Evolutionary conservation across 2,113 vertebrate genomes (phyloP).

Genomic region (Phaetusa simplex): DNA sequence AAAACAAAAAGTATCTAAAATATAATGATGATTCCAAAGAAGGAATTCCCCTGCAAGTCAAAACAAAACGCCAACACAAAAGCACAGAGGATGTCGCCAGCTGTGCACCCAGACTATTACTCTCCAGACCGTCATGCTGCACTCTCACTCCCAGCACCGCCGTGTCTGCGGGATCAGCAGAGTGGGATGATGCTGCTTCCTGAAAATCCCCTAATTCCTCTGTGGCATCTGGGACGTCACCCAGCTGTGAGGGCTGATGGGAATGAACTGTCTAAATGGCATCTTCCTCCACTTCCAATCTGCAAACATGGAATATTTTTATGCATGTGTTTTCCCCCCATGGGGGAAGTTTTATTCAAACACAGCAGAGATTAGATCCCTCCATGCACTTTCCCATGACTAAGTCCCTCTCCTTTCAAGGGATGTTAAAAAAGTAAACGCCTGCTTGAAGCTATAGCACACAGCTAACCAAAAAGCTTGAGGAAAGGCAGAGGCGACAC

Average conservation of each 20-base stretch:
- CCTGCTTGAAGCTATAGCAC: neutral
- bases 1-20: neutral
- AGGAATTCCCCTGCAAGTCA: neutral
- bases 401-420: neutral
- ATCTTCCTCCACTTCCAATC: neutral
- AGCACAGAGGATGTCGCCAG: neutral
- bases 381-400: neutral
- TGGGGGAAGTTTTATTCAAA: neutral
- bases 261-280: conserved; percentile 1
- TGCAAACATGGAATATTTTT: neutral
- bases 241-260: neutral
- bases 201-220: neutral
- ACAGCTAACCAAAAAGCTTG: neutral
- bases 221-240: neutral
- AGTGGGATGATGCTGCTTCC: neutral
- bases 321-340: neutral
- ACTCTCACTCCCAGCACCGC: neutral
- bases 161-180: neutral
- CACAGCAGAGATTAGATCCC: neutral
- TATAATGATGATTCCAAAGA: neutral
- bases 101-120: neutral
- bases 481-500: neutral
- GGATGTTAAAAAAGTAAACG: neutral
- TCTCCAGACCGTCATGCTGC: neutral
- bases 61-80: neutral